Evolutionary conservation across 2,888 invertebrate genomes (phyloP).

Genomic region (Drosophila rubida): DNA sequence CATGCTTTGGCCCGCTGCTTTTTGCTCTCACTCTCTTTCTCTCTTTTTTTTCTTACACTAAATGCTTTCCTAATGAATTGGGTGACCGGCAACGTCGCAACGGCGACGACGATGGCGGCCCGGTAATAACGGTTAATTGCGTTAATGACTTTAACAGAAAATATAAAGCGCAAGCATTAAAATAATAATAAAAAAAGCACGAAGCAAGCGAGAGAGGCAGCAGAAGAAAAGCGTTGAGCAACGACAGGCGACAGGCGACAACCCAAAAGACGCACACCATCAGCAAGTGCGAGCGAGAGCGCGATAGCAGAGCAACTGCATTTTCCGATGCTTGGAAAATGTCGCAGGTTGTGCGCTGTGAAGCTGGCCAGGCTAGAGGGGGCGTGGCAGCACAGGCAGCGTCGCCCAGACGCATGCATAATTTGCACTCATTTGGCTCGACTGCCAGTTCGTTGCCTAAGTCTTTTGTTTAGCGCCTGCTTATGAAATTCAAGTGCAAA

Average conservation of each 20-base stretch:
- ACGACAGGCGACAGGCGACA: constrained; percentile 23
- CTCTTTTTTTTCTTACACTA: constrained; percentile 55
- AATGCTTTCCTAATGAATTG: constrained; percentile 80
- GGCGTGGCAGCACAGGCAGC: background rate
- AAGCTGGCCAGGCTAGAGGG: background rate
- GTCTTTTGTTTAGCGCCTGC: constrained; percentile 58
- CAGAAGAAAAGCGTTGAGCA: constrained; percentile 8
- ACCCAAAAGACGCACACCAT: constrained; percentile 38
- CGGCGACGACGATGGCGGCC: constrained; percentile 58
- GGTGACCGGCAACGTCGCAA: constrained; percentile 66
- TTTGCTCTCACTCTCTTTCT: constrained; percentile 35
- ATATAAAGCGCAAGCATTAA: constrained; percentile 73
- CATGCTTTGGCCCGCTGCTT: constrained; percentile 78
- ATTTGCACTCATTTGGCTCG: constrained; percentile 22
- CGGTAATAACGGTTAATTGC: constrained; percentile 82
- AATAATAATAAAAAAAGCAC: constrained; percentile 45
- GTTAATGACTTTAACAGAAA: constrained; percentile 82
- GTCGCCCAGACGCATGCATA: constrained; percentile 24
- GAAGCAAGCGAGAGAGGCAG: constrained; percentile 15
- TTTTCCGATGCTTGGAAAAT: constrained; percentile 60
- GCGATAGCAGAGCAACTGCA: constrained; percentile 6
- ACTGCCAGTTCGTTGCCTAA: constrained; percentile 63
- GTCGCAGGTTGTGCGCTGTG: constrained; percentile 47
- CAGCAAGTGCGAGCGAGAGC: constrained; percentile 3
- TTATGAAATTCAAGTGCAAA: constrained; percentile 27